Conservation (phyloP, 64 coral and sea anemone species). For the Dendronephthya gigantea region DNA sequence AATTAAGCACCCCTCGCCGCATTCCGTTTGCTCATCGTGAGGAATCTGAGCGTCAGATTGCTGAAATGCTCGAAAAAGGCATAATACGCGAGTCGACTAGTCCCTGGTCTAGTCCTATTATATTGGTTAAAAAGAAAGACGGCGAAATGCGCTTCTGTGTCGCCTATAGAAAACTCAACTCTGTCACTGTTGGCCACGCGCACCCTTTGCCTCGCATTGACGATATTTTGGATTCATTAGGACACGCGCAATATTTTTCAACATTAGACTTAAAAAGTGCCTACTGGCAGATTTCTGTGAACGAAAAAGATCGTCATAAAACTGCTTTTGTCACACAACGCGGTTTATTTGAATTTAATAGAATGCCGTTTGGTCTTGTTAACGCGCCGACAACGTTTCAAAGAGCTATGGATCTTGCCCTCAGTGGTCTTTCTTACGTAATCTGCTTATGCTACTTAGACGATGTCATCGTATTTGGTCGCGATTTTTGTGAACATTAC, state of each 20-base stretch:
- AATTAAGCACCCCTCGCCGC: conserved; percentile 4
- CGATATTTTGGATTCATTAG: conserved; percentile 6
- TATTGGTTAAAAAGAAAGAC: background rate
- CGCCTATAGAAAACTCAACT: conserved; percentile 20
- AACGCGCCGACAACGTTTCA: conserved; percentile 10
- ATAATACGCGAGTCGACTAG: background rate
- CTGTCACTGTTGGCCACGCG: background rate
- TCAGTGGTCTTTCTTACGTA: background rate
- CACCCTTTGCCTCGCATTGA: conserved; percentile 12
- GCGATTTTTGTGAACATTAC: background rate
- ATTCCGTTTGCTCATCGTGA: background rate
- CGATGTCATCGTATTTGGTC: conserved; percentile 5
- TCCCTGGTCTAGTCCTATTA: background rate
- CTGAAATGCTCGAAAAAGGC: background rate
- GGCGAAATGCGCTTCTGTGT: conserved; percentile 2
- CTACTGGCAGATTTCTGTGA: background rate
- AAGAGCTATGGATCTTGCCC: conserved; percentile 5
- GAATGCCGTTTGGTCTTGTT: conserved; percentile 3
- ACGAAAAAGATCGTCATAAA: conserved; percentile 4
- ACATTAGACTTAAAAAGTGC: conserved; percentile 16
- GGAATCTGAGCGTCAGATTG: background rate
- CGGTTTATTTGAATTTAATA: background rate
- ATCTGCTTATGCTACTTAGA: conserved; percentile 7
- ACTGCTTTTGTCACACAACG: background rate
- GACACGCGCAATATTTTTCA: conserved; percentile 7